Evolutionary conservation across 2,888 invertebrate species (phyloP).

Genomic region (Sycophila texana): DNA sequence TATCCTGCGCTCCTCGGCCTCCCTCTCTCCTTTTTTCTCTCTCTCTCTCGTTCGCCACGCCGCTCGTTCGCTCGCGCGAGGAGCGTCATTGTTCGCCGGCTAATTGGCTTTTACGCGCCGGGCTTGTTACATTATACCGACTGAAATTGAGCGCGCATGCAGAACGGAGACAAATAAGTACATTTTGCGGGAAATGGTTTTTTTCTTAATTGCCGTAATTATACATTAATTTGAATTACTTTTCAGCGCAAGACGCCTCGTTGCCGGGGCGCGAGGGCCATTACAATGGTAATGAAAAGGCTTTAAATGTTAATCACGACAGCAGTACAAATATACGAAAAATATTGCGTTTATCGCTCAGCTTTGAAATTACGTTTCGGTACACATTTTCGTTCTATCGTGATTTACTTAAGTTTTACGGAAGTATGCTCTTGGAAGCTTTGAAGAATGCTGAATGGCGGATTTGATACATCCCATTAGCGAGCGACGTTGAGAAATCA

Average conservation of each 20-base stretch:
- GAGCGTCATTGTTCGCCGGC: conserved; percentile 49
- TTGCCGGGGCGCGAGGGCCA: not conserved
- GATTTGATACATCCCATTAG: conserved; percentile 27
- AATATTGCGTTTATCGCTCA: not conserved
- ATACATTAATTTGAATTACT: conserved; percentile 15
- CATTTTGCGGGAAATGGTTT: not conserved
- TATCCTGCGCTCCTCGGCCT: conserved; percentile 10
- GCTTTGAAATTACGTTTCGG: not conserved
- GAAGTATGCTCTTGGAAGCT: not conserved
- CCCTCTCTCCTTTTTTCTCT: not conserved
- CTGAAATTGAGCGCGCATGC: conserved; percentile 18
- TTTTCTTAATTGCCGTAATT: conserved; percentile 20
- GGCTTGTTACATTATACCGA: conserved; percentile 13
- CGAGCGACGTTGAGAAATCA: conserved; percentile 25
- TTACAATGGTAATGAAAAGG: not conserved
- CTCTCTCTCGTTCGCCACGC: not conserved
- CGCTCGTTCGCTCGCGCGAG: conserved; percentile 6
- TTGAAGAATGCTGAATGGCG: not conserved
- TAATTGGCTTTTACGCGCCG: conserved; percentile 54
- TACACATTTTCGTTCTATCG: not conserved
- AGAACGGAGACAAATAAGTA: conserved; percentile 35
- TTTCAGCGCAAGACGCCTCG: not conserved
- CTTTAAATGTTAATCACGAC: not conserved
- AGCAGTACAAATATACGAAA: not conserved
- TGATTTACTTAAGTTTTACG: not conserved